Evolutionary conservation across 1,140 invertebrate genomes (phyloP).

Genomic region (Tetramorium alpestre): DNA sequence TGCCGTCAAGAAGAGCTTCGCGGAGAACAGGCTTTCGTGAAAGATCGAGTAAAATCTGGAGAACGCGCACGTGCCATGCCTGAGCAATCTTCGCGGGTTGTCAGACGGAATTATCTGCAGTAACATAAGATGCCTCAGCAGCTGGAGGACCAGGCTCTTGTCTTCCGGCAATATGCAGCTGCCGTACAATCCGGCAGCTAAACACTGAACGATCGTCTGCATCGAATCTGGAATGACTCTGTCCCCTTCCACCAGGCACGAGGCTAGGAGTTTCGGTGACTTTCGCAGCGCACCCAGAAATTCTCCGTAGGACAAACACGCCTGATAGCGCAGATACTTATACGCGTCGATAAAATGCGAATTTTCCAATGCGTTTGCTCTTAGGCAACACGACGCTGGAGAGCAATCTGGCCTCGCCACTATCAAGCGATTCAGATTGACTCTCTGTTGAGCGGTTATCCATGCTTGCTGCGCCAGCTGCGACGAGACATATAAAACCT

Average conservation of each 20-base stretch:
- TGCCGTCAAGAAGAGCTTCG: conserved; percentile 96
- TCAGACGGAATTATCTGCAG: conserved; percentile 93
- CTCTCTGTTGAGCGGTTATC: conserved; percentile 95
- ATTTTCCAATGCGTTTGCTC: conserved; percentile 92
- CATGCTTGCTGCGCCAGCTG: conserved; percentile 93
- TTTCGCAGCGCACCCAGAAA: conserved; percentile 92
- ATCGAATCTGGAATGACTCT: conserved; percentile 88
- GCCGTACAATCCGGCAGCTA: conserved; percentile 94
- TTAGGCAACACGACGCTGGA: conserved; percentile 91
- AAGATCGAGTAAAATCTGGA: conserved; percentile 95
- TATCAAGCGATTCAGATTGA: conserved; percentile 93
- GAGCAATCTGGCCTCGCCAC: conserved; percentile 91
- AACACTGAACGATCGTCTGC: conserved; percentile 89
- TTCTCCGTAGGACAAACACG: conserved; percentile 91
- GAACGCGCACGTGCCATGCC: conserved; percentile 95
- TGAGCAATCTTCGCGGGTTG: conserved; percentile 94
- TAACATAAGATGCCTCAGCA: conserved; percentile 93
- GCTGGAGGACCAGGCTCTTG: conserved; percentile 91
- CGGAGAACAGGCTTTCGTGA: conserved; percentile 95
- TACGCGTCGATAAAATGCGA: conserved; percentile 95
- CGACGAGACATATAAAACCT: conserved; percentile 88
- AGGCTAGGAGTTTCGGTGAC: conserved; percentile 92
- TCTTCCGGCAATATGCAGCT: conserved; percentile 93
- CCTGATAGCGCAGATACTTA: conserved; percentile 93
- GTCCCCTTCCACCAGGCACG: conserved; percentile 93